Conservation (phyloP, 2,888 invertebrate genomes). For the Drosophila neoperkinsi region DNA sequence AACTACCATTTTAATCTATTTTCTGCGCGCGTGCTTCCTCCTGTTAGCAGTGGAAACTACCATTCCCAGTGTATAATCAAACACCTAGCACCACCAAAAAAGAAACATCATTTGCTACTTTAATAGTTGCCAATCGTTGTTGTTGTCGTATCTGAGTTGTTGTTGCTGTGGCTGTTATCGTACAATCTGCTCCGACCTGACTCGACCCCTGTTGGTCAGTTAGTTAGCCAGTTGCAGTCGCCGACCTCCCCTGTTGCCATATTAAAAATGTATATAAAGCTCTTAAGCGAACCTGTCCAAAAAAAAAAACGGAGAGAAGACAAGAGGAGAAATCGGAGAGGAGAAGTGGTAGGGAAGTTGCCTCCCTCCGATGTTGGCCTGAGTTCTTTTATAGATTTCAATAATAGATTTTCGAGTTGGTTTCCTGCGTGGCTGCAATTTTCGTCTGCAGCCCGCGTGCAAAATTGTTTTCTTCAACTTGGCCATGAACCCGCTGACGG, state of each 20-base stretch:
- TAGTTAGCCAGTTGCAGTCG: slow-evolving; percentile 56
- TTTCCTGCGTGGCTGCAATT: slow-evolving; percentile 78
- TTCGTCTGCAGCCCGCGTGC: slow-evolving; percentile 70
- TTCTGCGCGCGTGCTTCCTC: slow-evolving; percentile 68
- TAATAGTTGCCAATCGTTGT: slow-evolving; percentile 68
- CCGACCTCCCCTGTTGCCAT: slow-evolving; percentile 43
- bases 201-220: slow-evolving; percentile 65
- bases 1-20: slow-evolving; percentile 69
- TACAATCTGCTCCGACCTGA: slow-evolving; percentile 56
- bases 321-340: not conserved
- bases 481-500: slow-evolving; percentile 78
- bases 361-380: slow-evolving; percentile 23
- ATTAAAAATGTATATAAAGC: slow-evolving; percentile 81
- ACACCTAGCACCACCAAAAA: slow-evolving; percentile 7
- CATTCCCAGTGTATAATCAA: slow-evolving; percentile 25
- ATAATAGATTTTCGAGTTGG: slow-evolving; percentile 79
- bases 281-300: slow-evolving; percentile 72
- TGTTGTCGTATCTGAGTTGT: slow-evolving; percentile 35
- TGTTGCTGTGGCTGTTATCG: slow-evolving; percentile 56
- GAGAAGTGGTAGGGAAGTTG: not conserved
- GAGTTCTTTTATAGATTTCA: slow-evolving; percentile 78
- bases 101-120: slow-evolving; percentile 77
- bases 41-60: slow-evolving; percentile 36
- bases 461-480: slow-evolving; percentile 77
- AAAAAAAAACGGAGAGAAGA: slow-evolving; percentile 1